phyloP scores from a whole-genome alignment of 2,113 vertebrate genomes.

The Percina caprodes region DNA sequence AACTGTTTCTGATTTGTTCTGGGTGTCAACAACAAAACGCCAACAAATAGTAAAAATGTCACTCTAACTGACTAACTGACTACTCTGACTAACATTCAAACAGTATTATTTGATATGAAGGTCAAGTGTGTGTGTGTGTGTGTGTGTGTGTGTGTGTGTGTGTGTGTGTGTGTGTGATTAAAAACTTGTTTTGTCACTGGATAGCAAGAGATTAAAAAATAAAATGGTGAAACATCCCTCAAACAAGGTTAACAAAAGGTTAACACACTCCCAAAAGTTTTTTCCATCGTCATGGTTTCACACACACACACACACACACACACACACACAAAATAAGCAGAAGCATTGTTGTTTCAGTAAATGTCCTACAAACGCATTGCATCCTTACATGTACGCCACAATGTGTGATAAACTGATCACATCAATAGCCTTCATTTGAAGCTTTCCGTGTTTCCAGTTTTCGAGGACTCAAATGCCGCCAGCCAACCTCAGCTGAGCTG shows the following conservation, averaged over 20 bases:
- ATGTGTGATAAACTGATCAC: conserved; percentile 4
- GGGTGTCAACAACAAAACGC: neutral
- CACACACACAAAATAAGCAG: neutral
- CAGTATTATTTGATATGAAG: conserved; percentile 2
- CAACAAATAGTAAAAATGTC: neutral
- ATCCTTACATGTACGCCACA: conserved; percentile 6
- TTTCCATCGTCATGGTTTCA: conserved; percentile 62
- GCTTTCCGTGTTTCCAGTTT: conserved; percentile 50
- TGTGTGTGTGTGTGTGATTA: conserved; percentile 34
- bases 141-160: conserved; percentile 1
- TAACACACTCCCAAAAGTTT: conserved; percentile 70
- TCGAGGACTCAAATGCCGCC: conserved; percentile 67
- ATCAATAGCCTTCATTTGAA: conserved; percentile 60
- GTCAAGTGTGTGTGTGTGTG: conserved; percentile 8
- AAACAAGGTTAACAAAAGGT: conserved; percentile 77
- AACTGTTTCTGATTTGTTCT: neutral
- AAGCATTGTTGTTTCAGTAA: conserved; percentile 10
- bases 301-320: conserved; percentile 31
- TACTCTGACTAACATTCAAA: too few relatives aligned
- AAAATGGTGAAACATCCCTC: conserved; percentile 12
- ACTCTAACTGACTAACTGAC: too few relatives aligned
- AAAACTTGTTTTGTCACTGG: conserved; percentile 5
- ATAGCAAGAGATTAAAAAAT: neutral
- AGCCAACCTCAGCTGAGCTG: conserved; percentile 60
- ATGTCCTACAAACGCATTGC: neutral